A percentile compares a stretch with the other conserved stretches of the same genome.
Conservation (phyloP, 2,113 vertebrate genomes). For the Reinhardtius hippoglossoides region DNA sequence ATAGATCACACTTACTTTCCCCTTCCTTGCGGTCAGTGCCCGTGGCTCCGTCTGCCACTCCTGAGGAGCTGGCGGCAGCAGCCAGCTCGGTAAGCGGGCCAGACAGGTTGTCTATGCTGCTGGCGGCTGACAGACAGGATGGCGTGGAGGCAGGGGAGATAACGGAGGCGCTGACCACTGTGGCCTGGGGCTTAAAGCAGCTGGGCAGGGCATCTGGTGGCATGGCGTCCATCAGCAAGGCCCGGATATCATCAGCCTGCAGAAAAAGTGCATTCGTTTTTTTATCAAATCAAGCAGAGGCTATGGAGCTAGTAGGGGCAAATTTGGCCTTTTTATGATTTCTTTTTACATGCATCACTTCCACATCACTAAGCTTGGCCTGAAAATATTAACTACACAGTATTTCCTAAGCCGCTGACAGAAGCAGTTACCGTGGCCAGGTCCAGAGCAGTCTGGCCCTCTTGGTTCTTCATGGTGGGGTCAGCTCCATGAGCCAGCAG, state of each 20-base stretch:
- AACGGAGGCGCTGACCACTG: conserved; percentile 94
- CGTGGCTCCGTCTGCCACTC: conserved; percentile 89
- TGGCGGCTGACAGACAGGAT: conserved; percentile 95
- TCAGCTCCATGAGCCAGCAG: conserved; percentile 86
- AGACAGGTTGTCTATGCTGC: conserved; percentile 96
- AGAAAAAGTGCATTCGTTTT: background rate
- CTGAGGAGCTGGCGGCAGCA: conserved; percentile 49
- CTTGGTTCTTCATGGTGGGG: conserved; percentile 89
- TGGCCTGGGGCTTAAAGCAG: conserved; percentile 90
- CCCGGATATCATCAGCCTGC: conserved; percentile 85
- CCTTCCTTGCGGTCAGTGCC: conserved; percentile 94
- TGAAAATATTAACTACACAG: background rate
- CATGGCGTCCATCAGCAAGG: conserved; percentile 85
- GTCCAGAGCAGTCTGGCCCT: conserved; percentile 86
- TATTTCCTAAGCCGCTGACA: background rate
- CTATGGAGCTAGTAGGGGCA: too few species aligned
- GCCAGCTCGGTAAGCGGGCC: conserved; percentile 90
- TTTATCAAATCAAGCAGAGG: background rate
- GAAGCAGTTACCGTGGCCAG: conserved; percentile 81
- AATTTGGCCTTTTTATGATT: background rate
- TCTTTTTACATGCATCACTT: background rate
- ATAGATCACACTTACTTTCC: conserved; percentile 82
- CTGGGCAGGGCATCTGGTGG: conserved; percentile 83
- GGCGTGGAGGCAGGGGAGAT: conserved; percentile 98
- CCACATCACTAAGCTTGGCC: background rate